Evolutionary conservation across 2,797 vertebrate species (phyloP), one percentile per base, ranked within the genome.

Genomic region (Heterohyrax brucei): DNA sequence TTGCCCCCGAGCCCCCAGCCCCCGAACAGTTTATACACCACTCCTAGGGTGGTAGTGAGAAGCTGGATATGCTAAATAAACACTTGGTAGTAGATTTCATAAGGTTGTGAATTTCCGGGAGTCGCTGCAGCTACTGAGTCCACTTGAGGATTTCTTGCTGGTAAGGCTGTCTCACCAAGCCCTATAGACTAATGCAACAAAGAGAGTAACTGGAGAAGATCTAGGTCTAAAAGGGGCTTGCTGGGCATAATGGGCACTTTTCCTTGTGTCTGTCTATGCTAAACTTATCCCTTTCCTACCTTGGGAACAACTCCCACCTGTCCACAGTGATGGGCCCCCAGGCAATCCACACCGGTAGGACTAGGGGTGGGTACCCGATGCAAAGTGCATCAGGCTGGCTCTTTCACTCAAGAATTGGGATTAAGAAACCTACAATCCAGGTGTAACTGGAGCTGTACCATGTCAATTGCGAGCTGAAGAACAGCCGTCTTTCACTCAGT

Each of bases 31-130:
- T 39, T 39, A 39, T 39, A 2, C 26, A 5, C 33, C 53, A 80
- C 76, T 44, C 77, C 7, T 33, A 56, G n/a, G 24, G 50, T 50
- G 64, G 28, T 62, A 83, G 18, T 30, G 48, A 90, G 62, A 61
- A 87, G 88, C 70, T 87, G 53, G n/a, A 39, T 18, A 53, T 72
- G 72, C 22, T 87, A 70, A 78, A 78, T 80, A 53, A 44, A 77
- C 26, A 53, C 91, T 82, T 75, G 61, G 24, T 50, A 53, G 56
- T 73, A 39, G 30, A 62, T 62, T 77, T 87, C 68, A 87, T 87
- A 81, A 53, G 30, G 21, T n/a, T 12, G 1, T 53, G 56, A 39
- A 26, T 2, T 82, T 81, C 77, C 87, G 44, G 61, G 72, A 81
- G 39, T 24, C 70, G 91, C 30, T 22, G 53, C 61, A 61, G 81